Evolutionary conservation across 2,113 vertebrate genomes (phyloP).

Genomic region (Nycticebus coucang): DNA sequence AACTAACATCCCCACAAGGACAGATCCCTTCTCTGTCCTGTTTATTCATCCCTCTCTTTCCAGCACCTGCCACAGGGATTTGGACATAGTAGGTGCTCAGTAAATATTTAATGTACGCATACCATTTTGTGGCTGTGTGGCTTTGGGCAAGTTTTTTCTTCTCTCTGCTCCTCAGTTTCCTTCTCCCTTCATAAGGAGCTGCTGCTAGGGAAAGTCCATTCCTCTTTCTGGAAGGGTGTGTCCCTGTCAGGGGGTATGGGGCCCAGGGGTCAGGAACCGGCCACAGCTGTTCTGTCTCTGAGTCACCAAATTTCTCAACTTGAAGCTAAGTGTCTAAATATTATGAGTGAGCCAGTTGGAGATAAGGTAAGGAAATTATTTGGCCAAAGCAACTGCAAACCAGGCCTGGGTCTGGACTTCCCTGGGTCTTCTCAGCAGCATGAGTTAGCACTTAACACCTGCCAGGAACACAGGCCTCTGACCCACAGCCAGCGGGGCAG

Average conservation of each 20-base stretch:
- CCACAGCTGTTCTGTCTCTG: background rate
- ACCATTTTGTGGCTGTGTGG: background rate
- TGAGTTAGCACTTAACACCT: constrained; percentile 10
- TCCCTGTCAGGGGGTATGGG: background rate
- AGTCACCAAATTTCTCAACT: constrained; percentile 51
- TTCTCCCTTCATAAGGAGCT: background rate
- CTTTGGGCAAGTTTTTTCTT: background rate
- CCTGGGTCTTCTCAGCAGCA: background rate
- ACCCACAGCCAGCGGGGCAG: accelerated
- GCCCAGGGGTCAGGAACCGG: background rate
- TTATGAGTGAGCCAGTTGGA: background rate
- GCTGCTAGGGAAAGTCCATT: background rate
- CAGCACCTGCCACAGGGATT: background rate
- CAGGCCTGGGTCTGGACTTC: background rate
- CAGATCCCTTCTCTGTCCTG: background rate
- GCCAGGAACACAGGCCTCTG: background rate
- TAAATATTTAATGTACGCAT: accelerated
- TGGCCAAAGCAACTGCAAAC: background rate
- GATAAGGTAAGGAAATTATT: constrained; percentile 60
- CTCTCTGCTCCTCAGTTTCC: background rate
- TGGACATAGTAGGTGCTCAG: background rate
- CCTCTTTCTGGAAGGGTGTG: background rate
- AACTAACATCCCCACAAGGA: background rate
- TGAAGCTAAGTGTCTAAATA: constrained; percentile 11
- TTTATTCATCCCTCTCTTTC: background rate